phyloP scores from a whole-genome alignment of 1,140 invertebrate species.

The Pseudoatta argentina region DNA sequence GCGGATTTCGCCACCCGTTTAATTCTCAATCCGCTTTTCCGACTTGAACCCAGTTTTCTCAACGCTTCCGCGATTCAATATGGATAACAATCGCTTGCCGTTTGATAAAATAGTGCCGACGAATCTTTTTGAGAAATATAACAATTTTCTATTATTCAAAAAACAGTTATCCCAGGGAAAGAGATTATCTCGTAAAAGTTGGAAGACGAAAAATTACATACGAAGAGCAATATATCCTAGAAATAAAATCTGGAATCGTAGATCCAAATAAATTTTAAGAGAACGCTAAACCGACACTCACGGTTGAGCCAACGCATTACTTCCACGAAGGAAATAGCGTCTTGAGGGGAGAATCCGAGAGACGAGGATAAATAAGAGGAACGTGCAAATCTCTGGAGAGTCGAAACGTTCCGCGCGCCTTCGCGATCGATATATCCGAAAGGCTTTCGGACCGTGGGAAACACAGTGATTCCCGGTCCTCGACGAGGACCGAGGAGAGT shows the following conservation, averaged over 20 bases:
- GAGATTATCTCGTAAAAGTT: neutral
- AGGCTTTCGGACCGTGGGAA: slow-evolving; percentile 19
- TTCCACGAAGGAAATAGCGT: slow-evolving; percentile 31
- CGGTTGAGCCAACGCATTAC: slow-evolving; percentile 31
- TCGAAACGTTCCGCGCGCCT: slow-evolving; percentile 27
- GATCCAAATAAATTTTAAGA: slow-evolving; percentile 25
- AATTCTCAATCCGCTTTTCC: slow-evolving; percentile 25
- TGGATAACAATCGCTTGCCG: neutral
- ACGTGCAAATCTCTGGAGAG: slow-evolving; percentile 43
- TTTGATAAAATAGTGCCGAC: neutral
- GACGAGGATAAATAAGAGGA: slow-evolving; percentile 40
- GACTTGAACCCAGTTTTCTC: slow-evolving; percentile 34
- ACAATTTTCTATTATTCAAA: neutral
- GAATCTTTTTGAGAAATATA: neutral
- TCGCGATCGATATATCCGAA: slow-evolving; percentile 56
- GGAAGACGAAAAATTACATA: neutral
- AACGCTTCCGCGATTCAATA: slow-evolving; percentile 27
- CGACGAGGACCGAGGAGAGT: neutral
- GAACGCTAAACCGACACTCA: slow-evolving; percentile 23
- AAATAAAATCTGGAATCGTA: neutral
- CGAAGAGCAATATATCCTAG: neutral
- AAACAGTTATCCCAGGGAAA: neutral
- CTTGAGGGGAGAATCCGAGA: slow-evolving; percentile 17
- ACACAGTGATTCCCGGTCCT: slow-evolving; percentile 52
- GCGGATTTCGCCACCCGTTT: slow-evolving; percentile 48